Conservation (phyloP, 2,888 invertebrate species). For the Sussaba pulchella region DNA sequence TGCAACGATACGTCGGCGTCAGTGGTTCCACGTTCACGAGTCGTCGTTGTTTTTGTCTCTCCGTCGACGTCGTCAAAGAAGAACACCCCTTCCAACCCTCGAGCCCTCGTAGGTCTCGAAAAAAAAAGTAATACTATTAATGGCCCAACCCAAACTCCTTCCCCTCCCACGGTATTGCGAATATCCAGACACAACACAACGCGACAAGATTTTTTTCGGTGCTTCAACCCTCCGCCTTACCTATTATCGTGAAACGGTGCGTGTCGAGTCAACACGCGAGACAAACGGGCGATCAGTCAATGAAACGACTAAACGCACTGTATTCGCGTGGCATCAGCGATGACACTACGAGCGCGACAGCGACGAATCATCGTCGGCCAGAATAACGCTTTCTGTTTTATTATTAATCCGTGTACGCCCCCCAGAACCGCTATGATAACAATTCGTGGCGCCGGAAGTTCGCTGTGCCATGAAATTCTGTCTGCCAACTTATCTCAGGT, state of each 20-base stretch:
- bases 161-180: background rate
- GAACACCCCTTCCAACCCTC: background rate
- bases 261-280: conserved; percentile 26
- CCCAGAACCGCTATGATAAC: conserved; percentile 11
- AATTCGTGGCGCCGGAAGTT: conserved; percentile 12
- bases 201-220: conserved; percentile 31
- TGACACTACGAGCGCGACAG: conserved; percentile 7
- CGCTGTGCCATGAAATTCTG: background rate
- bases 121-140: conserved; percentile 68
- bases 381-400: conserved; percentile 38
- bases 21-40: conserved; percentile 20
- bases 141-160: conserved; percentile 17
- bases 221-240: conserved; percentile 4
- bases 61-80: conserved; percentile 14
- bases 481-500: background rate
- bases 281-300: conserved; percentile 22
- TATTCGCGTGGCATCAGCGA: background rate
- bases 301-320: conserved; percentile 31
- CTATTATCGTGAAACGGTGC: conserved; percentile 21
- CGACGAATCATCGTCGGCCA: conserved; percentile 29
- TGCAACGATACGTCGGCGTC: conserved; percentile 37
- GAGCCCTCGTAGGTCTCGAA: conserved; percentile 28
- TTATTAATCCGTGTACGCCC: conserved; percentile 40
- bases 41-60: conserved; percentile 31
- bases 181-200: conserved; percentile 18